These are phyloP conservation scores for Ophion slaviceki DNA, from an alignment of 2,888 invertebrate genomes.

Conservation along the genomic window DNA sequence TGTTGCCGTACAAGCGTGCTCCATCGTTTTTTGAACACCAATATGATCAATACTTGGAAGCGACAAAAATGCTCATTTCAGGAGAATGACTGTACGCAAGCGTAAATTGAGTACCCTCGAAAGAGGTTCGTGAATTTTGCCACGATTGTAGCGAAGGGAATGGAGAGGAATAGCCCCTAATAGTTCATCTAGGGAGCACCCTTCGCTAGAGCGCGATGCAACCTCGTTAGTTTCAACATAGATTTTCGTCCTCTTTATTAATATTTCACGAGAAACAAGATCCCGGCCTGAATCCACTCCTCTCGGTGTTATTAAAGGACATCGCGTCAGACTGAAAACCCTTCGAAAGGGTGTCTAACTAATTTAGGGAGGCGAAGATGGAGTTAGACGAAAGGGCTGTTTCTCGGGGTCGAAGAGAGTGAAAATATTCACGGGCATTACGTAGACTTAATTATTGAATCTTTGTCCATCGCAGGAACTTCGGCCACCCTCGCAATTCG, in stretches of 20 bases:
- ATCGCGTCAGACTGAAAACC: conserved; percentile 33
- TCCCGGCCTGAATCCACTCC: conserved; percentile 48
- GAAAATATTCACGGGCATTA: conserved; percentile 58
- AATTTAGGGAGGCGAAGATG: conserved; percentile 48
- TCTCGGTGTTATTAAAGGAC: conserved; percentile 58
- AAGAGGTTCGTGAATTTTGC: background rate
- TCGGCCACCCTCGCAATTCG: background rate
- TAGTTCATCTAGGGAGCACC: background rate
- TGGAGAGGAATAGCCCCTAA: background rate
- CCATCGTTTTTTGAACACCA: background rate
- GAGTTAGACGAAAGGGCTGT: conserved; percentile 25
- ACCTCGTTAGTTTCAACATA: conserved; percentile 25
- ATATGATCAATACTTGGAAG: background rate
- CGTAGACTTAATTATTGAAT: conserved; percentile 50
- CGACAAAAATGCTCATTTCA: background rate
- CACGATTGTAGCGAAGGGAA: background rate
- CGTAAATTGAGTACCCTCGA: background rate
- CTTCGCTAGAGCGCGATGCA: background rate
- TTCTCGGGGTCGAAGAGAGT: conserved; percentile 39
- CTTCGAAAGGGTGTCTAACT: conserved; percentile 55
- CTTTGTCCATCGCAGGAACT: conserved; percentile 34
- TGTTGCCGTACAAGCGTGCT: background rate
- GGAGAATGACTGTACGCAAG: background rate
- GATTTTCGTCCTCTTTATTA: conserved; percentile 56
- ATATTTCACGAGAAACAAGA: conserved; percentile 61